Percentiles rank a stretch among this genome's conserved stretches.
Evolutionary conservation across 2,888 invertebrate species (phyloP).

Genomic region (Megalurothrips usitatus): DNA sequence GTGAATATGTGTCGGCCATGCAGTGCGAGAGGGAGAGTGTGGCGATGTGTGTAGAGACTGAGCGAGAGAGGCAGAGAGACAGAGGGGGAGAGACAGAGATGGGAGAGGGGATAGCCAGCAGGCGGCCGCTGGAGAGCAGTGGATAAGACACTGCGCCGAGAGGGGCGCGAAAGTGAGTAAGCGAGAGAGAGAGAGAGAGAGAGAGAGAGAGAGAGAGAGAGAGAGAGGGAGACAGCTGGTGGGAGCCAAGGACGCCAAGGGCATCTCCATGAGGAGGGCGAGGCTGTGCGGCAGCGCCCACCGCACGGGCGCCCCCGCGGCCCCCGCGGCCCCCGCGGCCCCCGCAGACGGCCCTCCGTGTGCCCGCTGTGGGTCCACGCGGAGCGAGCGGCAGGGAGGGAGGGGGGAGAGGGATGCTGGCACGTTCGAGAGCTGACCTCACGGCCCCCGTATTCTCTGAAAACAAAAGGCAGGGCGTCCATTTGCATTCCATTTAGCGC

Average conservation of each 20-base stretch:
- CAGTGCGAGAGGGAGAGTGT: not conserved
- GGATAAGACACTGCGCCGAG: no score
- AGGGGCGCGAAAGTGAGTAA: no score
- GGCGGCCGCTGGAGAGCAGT: no score
- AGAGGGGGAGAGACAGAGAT: not conserved
- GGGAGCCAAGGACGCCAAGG: not conserved
- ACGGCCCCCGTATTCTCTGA: slow-evolving; percentile 16
- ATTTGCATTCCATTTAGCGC: slow-evolving; percentile 26
- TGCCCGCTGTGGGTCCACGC: no score
- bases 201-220: no score
- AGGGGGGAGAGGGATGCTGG: not conserved
- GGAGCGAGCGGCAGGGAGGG: not conserved
- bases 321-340: no score
- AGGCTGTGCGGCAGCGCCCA: not conserved
- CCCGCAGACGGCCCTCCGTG: no score
- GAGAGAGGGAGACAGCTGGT: not conserved
- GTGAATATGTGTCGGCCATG: not conserved
- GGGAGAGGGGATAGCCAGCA: not conserved
- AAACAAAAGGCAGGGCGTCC: slow-evolving; percentile 11
- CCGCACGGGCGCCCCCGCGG: no score
- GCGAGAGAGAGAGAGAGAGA: no score
- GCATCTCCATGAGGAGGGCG: not conserved
- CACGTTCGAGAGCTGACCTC: slow-evolving; percentile 11
- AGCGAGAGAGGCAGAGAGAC: not conserved
- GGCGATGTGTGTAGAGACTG: no score